Evolutionary conservation across 1,140 invertebrate species (phyloP), one percentile per base, ranked within the genome.

Genomic region (Calephelis nemesis): DNA sequence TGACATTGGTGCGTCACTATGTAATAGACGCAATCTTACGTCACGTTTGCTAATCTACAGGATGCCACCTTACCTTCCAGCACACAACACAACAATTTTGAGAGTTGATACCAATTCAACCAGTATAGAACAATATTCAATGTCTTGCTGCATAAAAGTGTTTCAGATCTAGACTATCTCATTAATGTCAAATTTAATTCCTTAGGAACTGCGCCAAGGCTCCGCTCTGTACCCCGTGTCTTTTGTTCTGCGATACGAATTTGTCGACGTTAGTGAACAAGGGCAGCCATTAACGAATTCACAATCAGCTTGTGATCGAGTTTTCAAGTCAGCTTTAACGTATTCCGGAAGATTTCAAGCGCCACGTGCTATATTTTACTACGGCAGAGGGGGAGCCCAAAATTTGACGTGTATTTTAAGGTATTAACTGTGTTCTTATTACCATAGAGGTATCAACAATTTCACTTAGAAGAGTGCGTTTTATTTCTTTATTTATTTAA

Each of bases 311-410:
- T 95, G 94, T 81, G 94, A 95, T 82, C 89, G 94, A 75, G 89
- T 94, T 63, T 95, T 95, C 76, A 93, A 88, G 73, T 91, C 89
- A 45, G 88, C 87, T 47, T 87, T 89, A 47, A 88, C 88, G 30
- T 91, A 92, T 63, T 92, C 92, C 5, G 95, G 95, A 5, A 93
- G 92, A 80, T 96, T 97, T 80, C 94, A 94, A 76, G 96, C 96
- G 1, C 96, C 96, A 0, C 93, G 94, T 72, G 96, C 95, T 76
- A 96, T 97, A 13, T 97, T 97, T 89, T 94, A 96, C 74, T 97
- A 96, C 76, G 96, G 96, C 2, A 92, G 96, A 64, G 96, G 96
- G 3, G 96, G 96, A 1, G 93, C 95, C 9, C 93, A 94, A 74
- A 96, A 96, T 83, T 82, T 97, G 42, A 95, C 93, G 67, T 97